Conservation (phyloP, 2,888 invertebrate genomes). For the Calliopum simillimum region DNA sequence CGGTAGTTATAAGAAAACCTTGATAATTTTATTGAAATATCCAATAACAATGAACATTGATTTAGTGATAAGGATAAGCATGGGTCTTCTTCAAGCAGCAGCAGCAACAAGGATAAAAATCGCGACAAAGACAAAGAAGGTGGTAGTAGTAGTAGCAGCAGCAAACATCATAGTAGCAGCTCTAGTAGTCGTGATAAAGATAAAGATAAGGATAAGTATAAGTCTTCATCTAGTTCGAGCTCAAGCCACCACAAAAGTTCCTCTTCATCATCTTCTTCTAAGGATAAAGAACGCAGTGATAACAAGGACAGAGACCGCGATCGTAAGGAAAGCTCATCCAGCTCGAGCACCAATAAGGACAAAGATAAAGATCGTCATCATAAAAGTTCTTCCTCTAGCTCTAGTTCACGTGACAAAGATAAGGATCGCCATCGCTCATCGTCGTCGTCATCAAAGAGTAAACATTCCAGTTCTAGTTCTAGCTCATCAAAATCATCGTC, state of each 20-base stretch:
- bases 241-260: constrained; percentile 57
- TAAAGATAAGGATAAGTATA: constrained; percentile 67
- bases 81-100: constrained; percentile 54
- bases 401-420: constrained; percentile 60
- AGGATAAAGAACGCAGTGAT: constrained; percentile 67
- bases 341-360: constrained; percentile 54
- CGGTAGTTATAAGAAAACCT: constrained; percentile 52
- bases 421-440: constrained; percentile 61
- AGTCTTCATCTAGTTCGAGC: constrained; percentile 61
- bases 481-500: constrained; percentile 54
- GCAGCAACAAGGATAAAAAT: constrained; percentile 66
- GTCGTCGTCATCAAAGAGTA: constrained; percentile 64
- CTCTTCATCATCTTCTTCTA: constrained; percentile 49
- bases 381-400: constrained; percentile 60
- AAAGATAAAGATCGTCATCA: constrained; percentile 63
- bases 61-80: constrained; percentile 62
- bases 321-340: constrained; percentile 59
- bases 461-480: constrained; percentile 67
- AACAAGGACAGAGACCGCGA: constrained; percentile 63
- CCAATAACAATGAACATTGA: neutral
- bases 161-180: constrained; percentile 46
- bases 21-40: constrained; percentile 2
- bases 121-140: constrained; percentile 64
- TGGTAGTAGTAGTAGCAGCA: constrained; percentile 68
- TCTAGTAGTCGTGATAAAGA: constrained; percentile 66